Percentiles rank a stretch among this genome's conserved stretches.
phyloP scores from a whole-genome alignment of 2,797 vertebrate species.

The Urocyon cinereoargenteus region DNA sequence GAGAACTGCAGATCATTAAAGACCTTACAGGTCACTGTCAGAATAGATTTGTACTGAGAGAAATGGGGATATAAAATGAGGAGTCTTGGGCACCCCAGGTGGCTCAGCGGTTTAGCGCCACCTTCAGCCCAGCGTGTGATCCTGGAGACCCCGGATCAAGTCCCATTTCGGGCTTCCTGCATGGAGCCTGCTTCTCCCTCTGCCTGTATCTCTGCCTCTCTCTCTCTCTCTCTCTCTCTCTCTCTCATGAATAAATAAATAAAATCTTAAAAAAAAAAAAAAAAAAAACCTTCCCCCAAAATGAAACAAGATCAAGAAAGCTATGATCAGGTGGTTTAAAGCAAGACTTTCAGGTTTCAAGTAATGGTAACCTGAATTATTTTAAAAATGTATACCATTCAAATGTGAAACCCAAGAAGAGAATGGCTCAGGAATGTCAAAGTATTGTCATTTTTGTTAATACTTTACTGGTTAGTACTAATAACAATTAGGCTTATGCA shows the following conservation, averaged over 20 bases:
- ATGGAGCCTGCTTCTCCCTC: no score
- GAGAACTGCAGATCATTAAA: not conserved
- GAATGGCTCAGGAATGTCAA: conserved; percentile 33
- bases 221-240: no score
- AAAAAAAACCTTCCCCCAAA: conserved; percentile 25
- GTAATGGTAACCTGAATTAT: conserved; percentile 40
- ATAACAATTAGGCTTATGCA: not conserved
- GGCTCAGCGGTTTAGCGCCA: no score
- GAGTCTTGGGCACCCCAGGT: no score
- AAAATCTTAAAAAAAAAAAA: no score
- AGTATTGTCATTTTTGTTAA: conserved; percentile 17
- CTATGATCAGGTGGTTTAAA: conserved; percentile 49
- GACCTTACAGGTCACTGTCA: not conserved
- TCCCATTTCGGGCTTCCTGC: no score
- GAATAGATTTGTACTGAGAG: not conserved
- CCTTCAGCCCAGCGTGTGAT: no score
- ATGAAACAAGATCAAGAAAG: conserved; percentile 41
- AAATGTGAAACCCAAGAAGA: conserved; percentile 32
- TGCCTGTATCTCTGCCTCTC: no score
- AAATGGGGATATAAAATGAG: conserved; percentile 52
- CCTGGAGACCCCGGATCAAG: no score
- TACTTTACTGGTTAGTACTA: conserved; percentile 20
- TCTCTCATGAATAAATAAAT: no score
- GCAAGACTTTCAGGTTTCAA: conserved; percentile 20
- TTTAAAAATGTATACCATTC: conserved; percentile 26